These are phyloP conservation scores for Antedon mediterranea DNA, from an alignment of 53 echinoderm and acorn worm genomes.

Conservation along the genomic window DNA sequence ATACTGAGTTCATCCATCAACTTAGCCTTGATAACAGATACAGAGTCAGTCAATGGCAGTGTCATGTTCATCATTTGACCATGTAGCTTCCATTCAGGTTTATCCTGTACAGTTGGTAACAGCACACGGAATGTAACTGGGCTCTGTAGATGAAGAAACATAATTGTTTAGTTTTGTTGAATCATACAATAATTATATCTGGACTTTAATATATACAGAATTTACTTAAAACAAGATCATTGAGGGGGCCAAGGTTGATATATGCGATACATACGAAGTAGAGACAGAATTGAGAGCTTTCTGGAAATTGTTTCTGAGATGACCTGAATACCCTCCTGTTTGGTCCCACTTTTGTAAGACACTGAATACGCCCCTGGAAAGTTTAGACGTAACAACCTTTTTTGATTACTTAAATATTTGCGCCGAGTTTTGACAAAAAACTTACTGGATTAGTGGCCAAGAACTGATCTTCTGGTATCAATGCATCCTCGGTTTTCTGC, in stretches of 20 bases:
- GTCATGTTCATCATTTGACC: slow-evolving; percentile 74
- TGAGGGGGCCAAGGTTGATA: no score
- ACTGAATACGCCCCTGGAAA: no score
- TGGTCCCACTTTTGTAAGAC: no score
- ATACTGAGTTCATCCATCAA: slow-evolving; percentile 80
- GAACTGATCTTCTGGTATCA: slow-evolving; percentile 84
- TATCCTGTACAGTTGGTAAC: slow-evolving; percentile 58
- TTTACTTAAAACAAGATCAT: no score
- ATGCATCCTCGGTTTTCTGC: slow-evolving; percentile 83
- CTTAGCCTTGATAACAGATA: slow-evolving; percentile 94
- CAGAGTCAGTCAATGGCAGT: slow-evolving; percentile 78
- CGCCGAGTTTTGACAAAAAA: neutral
- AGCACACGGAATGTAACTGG: slow-evolving; percentile 65
- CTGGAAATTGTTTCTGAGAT: no score
- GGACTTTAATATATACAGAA: neutral
- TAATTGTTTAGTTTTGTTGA: no score
- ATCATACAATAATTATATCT: neutral
- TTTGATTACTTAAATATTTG: no score
- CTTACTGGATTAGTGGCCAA: slow-evolving; percentile 75
- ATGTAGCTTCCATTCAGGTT: slow-evolving; percentile 80
- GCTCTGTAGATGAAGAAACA: slow-evolving; percentile 25
- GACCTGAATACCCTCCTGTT: no score
- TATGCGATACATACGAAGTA: no score
- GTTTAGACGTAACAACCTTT: no score
- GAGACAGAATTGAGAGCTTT: no score